A percentile compares a stretch with the other conserved stretches of the same genome.
These are phyloP conservation scores for Lerista edwardsae DNA, from an alignment of 2,797 vertebrate genomes.

Conservation along the genomic window DNA sequence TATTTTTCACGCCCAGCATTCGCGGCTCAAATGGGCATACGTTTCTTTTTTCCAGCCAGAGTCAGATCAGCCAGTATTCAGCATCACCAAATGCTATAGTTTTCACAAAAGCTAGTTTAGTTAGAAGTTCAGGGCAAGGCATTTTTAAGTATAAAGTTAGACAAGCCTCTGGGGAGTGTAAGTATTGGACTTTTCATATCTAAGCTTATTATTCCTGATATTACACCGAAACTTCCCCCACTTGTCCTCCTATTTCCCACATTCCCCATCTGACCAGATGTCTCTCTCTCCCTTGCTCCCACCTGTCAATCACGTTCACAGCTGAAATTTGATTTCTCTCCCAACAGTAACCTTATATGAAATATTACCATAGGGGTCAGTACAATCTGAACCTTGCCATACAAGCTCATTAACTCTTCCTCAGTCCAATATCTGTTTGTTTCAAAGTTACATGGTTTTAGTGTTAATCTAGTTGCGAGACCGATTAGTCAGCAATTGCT, in stretches of 20 bases:
- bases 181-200: constrained; percentile 68
- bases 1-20: background rate
- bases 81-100: constrained; percentile 29
- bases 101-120: constrained; percentile 47
- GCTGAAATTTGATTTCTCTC: constrained; percentile 83
- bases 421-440: constrained; percentile 63
- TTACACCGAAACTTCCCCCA: constrained; percentile 70
- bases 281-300: constrained; percentile 72
- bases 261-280: constrained; percentile 77
- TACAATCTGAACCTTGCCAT: constrained; percentile 72
- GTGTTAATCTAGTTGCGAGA: constrained; percentile 5
- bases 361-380: constrained; percentile 79
- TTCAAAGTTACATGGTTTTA: constrained; percentile 60
- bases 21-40: constrained; percentile 18
- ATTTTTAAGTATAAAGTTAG: constrained; percentile 64
- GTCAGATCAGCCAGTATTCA: constrained; percentile 47
- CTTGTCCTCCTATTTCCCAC: constrained; percentile 74
- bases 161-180: constrained; percentile 36
- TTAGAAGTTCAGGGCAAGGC: constrained; percentile 32
- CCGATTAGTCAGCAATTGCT: background rate
- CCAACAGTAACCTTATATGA: constrained; percentile 81
- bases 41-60: constrained; percentile 44
- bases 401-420: constrained; percentile 78
- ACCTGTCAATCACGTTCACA: constrained; percentile 78
- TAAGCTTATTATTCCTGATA: constrained; percentile 78